Evolutionary conservation across 2,888 invertebrate genomes (phyloP).

Genomic region (Rhagonycha lutea): DNA sequence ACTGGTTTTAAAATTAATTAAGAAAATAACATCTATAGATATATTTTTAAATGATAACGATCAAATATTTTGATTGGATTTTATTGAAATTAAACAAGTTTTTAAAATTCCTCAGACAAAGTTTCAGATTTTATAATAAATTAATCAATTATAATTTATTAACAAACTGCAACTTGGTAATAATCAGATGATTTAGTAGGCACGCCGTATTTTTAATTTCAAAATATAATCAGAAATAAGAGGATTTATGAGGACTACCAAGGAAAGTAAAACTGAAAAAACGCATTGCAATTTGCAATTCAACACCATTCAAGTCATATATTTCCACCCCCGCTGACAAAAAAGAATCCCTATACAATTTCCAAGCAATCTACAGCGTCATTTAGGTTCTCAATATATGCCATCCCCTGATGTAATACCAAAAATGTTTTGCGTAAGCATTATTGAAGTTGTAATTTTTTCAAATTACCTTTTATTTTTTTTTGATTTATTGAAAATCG

Average conservation of each 20-base stretch:
- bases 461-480: not conserved
- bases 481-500: not conserved
- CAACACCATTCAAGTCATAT: not conserved
- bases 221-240: not conserved
- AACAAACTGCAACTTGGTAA: no score
- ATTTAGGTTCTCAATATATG: not conserved
- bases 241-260: not conserved
- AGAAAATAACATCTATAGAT: no score
- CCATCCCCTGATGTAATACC: not conserved
- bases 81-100: no score
- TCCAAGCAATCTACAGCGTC: not conserved
- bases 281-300: not conserved
- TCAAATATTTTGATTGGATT: no score
- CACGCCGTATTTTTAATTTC: no score
- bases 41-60: no score
- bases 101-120: no score
- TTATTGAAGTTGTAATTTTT: not conserved
- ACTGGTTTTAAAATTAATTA: no score
- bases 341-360: not conserved
- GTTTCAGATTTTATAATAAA: no score
- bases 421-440: not conserved
- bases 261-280: not conserved
- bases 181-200: no score
- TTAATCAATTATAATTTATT: no score
- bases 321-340: not conserved